Percentiles rank a stretch among this genome's conserved stretches.
These are phyloP conservation scores for Eupeodes latifasciatus DNA, from an alignment of 2,888 invertebrate genomes.

Conservation along the genomic window DNA sequence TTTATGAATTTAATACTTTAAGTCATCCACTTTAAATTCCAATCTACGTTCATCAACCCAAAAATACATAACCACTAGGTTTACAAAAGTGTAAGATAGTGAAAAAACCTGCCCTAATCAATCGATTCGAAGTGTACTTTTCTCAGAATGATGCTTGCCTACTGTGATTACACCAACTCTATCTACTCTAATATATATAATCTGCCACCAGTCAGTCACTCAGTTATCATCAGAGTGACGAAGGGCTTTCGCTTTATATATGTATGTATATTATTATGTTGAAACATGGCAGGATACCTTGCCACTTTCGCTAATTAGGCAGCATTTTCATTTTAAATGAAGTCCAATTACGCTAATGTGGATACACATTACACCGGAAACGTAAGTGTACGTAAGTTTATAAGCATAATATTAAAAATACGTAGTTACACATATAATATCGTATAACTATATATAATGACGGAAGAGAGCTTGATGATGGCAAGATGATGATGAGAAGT, in stretches of 20 bases:
- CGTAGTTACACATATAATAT: no score
- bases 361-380: slow-evolving; percentile 79
- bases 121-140: background rate
- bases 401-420: slow-evolving; percentile 43
- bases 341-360: slow-evolving; percentile 79
- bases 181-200: slow-evolving; percentile 16
- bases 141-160: slow-evolving; percentile 20
- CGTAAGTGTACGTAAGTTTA: slow-evolving; percentile 63
- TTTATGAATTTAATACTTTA: no score
- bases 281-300: slow-evolving; percentile 74
- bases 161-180: background rate
- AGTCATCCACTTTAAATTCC: no score
- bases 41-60: no score
- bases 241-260: slow-evolving; percentile 56
- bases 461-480: background rate
- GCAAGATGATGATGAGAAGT: slow-evolving; percentile 20
- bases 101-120: background rate
- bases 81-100: no score
- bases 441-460: slow-evolving; percentile 4
- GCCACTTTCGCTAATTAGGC: slow-evolving; percentile 79
- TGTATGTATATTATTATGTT: slow-evolving; percentile 3
- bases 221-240: slow-evolving; percentile 47
- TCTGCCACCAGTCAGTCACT: slow-evolving; percentile 49
- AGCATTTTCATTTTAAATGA: slow-evolving; percentile 79
- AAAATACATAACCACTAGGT: no score